Base-by-base conservation (phyloP, 2,113 vertebrate genomes). In the Aptenodytes forsteri region DNA sequence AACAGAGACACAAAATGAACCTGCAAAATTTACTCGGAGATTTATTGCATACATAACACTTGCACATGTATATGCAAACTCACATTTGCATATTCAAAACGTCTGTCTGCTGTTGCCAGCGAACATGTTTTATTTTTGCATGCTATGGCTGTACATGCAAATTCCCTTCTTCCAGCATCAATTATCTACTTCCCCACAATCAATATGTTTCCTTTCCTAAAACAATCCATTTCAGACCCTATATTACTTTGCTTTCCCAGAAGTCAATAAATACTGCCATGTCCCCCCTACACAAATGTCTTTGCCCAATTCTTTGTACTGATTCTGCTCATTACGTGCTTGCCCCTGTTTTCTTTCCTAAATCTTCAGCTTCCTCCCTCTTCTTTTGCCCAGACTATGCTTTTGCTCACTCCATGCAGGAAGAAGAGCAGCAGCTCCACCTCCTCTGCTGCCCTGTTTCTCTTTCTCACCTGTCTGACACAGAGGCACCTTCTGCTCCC, bases 31-130 rank as follows among this genome's bases (percentile, higher is more conserved):
- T 77, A 73, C 70, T 62, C 34, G 7, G 76, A 89, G 94, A 88
- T 91, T 93, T 90, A 64, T 25, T 36, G 94, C 42, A 20, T 19
- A 42, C 58, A 52, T 32, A 85, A 87, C 81, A 38, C 71, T 92
- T 16, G 49, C 54, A 47, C 54, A 59, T 84, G 91, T 65, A 87
- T 85, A 95, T 87, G 89, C 89, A 96, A 82, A 71, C 38, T 42
- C 40, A 10, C 5, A 95, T 95, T 46, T 96, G 87, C 92, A 93
- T 94, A 81, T 65, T 72, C 77, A 77, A 85, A 79, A 76, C 16
- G 72, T 59, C 79, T 82, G 77, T 38, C 76, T 95, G 76, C 56
- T 49, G 22, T 40, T 94, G 85, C 80, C 59, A 73, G 78, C 3
- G 2, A 90, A 65, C 26, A 8, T 34, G 36, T 34, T 87, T 93